phyloP scores from a whole-genome alignment of 2,113 vertebrate species.

The Hyla sarda region DNA sequence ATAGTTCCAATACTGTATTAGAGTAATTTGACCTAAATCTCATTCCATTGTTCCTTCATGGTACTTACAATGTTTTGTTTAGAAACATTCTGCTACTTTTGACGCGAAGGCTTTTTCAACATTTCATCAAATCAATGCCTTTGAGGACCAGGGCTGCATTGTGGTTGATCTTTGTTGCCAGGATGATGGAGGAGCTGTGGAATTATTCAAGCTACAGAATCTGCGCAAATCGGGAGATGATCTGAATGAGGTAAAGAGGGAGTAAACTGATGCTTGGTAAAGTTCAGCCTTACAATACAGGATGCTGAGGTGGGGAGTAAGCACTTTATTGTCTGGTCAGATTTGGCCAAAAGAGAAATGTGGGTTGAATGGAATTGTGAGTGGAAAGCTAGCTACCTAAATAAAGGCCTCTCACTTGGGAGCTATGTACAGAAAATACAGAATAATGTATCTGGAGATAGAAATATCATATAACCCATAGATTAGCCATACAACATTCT shows the following conservation, averaged over 20 bases:
- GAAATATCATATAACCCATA: no score
- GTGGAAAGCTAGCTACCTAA: no score
- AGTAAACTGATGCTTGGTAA: neutral
- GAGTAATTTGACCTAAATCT: neutral
- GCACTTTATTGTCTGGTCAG: no score
- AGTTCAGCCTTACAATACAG: neutral
- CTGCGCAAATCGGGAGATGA: conserved; percentile 81
- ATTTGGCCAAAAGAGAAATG: no score
- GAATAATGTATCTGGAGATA: no score
- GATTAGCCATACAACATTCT: no score
- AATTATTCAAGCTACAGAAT: conserved; percentile 81
- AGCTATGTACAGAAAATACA: no score
- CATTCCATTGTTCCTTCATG: neutral
- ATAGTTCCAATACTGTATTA: neutral
- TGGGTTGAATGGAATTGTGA: no score
- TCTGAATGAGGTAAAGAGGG: conserved; percentile 80
- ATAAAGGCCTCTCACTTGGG: no score
- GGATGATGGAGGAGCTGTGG: conserved; percentile 78
- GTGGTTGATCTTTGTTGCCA: conserved; percentile 86
- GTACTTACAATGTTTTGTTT: neutral
- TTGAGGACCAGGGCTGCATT: conserved; percentile 82
- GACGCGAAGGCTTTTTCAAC: conserved; percentile 72
- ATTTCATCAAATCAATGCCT: conserved; percentile 93
- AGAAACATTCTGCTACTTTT: conserved; percentile 79
- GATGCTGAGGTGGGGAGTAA: neutral